Evolutionary conservation across 2,113 vertebrate species (phyloP).

Genomic region (Talpa occidentalis): DNA sequence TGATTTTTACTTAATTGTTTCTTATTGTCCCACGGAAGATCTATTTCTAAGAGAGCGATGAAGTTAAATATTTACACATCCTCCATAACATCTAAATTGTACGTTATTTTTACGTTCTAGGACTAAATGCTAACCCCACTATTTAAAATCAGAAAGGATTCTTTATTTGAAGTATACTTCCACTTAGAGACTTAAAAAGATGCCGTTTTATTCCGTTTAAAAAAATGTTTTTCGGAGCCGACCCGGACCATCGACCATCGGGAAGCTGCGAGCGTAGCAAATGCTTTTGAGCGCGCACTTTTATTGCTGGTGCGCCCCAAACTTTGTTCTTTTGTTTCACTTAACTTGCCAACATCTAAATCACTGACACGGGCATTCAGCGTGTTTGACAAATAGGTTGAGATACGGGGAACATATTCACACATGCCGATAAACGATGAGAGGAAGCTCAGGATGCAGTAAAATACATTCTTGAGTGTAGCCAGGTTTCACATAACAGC

Average conservation of each 20-base stretch:
- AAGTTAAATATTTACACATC: slow-evolving; percentile 1
- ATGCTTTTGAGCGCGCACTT: slow-evolving; percentile 8
- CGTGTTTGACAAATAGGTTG: slow-evolving; percentile 72
- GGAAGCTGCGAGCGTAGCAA: slow-evolving; percentile 44
- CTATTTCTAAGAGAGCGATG: neutral
- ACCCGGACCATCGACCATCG: rapidly evolving
- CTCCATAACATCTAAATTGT: neutral
- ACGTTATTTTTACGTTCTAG: neutral
- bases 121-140: neutral
- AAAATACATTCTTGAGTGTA: slow-evolving; percentile 62
- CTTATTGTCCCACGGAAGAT: neutral
- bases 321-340: slow-evolving; percentile 76
- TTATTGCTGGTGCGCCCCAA: slow-evolving; percentile 67
- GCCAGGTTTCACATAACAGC: slow-evolving; percentile 48
- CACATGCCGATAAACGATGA: slow-evolving; percentile 13
- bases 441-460: slow-evolving; percentile 75
- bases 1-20: slow-evolving; percentile 39
- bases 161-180: neutral
- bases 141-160: slow-evolving; percentile 22
- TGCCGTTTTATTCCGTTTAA: neutral
- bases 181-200: neutral
- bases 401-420: slow-evolving; percentile 63
- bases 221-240: neutral
- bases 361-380: slow-evolving; percentile 72
- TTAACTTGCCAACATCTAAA: slow-evolving; percentile 72